Conservation (phyloP, 2,113 vertebrate genomes). For the Notiomystis cincta region DNA sequence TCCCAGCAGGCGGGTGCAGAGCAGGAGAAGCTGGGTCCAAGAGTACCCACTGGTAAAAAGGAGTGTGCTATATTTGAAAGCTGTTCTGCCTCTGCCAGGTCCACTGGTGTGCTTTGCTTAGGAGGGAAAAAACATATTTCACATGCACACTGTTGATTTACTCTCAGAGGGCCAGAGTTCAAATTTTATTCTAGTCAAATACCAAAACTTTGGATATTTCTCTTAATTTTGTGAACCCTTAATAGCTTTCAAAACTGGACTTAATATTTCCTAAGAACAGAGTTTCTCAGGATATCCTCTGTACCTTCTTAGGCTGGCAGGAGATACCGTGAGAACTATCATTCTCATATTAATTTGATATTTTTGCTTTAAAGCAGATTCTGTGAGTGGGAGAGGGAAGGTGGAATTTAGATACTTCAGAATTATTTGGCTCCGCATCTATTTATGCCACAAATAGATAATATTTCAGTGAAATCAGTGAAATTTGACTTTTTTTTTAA, state of each 20-base stretch:
- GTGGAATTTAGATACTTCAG: conserved; percentile 36
- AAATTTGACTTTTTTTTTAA: not conserved
- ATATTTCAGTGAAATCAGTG: conserved; percentile 3
- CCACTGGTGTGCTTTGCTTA: not conserved
- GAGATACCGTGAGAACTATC: conserved; percentile 10
- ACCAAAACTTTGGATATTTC: not conserved
- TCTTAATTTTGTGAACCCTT: not conserved
- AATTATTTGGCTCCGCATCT: not conserved
- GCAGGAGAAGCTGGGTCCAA: not conserved
- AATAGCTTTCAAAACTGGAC: not conserved
- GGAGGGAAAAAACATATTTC: not conserved
- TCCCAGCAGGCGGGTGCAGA: not conserved
- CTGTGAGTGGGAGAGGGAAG: conserved; percentile 43
- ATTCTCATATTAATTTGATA: conserved; percentile 28
- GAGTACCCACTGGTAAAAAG: not conserved
- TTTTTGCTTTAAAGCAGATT: conserved; percentile 48
- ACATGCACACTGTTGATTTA: not conserved
- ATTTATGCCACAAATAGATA: conserved; percentile 50
- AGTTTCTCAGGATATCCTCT: conserved; percentile 25
- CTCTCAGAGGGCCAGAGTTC: not conserved
- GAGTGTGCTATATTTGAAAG: not conserved
- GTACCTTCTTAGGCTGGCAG: conserved; percentile 21
- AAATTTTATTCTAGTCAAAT: not conserved
- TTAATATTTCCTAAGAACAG: not conserved
- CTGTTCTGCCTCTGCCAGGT: not conserved